Conservation (phyloP, 2,797 vertebrate species). For the Carapus acus region DNA sequence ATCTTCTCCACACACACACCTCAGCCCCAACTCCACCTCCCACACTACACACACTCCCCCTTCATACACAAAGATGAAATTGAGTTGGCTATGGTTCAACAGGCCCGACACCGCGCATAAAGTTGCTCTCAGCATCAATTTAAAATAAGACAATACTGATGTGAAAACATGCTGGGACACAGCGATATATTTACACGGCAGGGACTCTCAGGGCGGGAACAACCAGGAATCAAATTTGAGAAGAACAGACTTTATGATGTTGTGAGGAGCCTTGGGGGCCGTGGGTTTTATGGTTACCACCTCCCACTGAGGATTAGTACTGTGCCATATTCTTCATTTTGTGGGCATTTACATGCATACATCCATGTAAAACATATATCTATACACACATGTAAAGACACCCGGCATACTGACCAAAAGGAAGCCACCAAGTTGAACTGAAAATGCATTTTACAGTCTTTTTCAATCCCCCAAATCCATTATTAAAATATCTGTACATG, state of each 20-base stretch:
- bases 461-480: too few species aligned
- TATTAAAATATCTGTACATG: not conserved
- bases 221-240: slow-evolving; percentile 39
- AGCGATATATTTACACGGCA: slow-evolving; percentile 12
- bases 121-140: slow-evolving; percentile 47
- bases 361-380: not conserved
- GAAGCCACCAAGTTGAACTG: too few species aligned
- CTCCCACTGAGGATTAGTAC: slow-evolving; percentile 24
- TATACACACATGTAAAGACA: not conserved
- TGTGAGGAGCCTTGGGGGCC: slow-evolving; percentile 28
- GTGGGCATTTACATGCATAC: slow-evolving; percentile 5
- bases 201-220: slow-evolving; percentile 29
- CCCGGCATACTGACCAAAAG: not conserved
- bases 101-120: slow-evolving; percentile 45
- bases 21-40: slow-evolving; percentile 1
- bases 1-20: not conserved
- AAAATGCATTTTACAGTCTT: too few species aligned
- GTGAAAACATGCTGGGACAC: slow-evolving; percentile 43
- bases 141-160: slow-evolving; percentile 45
- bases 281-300: slow-evolving; percentile 28
- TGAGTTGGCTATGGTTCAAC: slow-evolving; percentile 68
- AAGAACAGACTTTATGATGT: slow-evolving; percentile 40
- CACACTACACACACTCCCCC: slow-evolving; percentile 9
- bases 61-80: slow-evolving; percentile 33
- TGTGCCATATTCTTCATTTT: slow-evolving; percentile 16